A percentile compares a stretch with the other conserved stretches of the same genome.
Evolutionary conservation across 1,140 invertebrate genomes (phyloP).

Genomic region (Apis florea): DNA sequence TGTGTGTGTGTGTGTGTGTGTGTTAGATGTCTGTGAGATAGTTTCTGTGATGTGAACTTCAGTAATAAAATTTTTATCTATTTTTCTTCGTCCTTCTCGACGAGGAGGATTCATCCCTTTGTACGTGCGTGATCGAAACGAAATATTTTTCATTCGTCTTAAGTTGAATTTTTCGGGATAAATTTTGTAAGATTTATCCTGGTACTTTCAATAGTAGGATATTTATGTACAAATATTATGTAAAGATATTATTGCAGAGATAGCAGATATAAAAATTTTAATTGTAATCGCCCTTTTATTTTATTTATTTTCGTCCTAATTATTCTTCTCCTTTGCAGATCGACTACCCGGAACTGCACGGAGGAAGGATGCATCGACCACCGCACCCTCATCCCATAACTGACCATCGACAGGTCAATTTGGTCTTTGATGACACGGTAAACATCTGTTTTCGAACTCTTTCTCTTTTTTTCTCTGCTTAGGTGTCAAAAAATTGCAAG

Average conservation of each 20-base stretch:
- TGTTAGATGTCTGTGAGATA: too few species aligned
- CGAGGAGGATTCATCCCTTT: background rate
- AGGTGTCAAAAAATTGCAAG: conserved; percentile 4
- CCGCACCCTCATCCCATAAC: conserved; percentile 81
- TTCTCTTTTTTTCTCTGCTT: background rate
- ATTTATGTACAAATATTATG: background rate
- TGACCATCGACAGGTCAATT: conserved; percentile 82
- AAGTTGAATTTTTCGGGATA: background rate
- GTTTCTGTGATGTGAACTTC: too few species aligned
- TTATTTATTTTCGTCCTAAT: background rate
- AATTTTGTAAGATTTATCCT: background rate
- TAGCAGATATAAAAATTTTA: background rate
- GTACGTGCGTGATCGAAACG: background rate
- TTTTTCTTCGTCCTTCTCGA: too few species aligned
- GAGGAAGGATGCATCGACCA: conserved; percentile 80
- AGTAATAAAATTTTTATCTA: too few species aligned
- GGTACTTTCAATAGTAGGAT: background rate
- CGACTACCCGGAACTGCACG: conserved; percentile 89
- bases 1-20: background rate
- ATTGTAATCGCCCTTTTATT: background rate
- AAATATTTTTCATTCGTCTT: background rate
- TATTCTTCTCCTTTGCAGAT: conserved; percentile 82
- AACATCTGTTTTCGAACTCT: conserved; percentile 67
- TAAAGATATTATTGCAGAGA: background rate
- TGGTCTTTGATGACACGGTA: conserved; percentile 84